Evolutionary conservation across 2,113 vertebrate species (phyloP), one percentile per base, ranked within the genome.

Genomic region (Calidris pugnax): DNA sequence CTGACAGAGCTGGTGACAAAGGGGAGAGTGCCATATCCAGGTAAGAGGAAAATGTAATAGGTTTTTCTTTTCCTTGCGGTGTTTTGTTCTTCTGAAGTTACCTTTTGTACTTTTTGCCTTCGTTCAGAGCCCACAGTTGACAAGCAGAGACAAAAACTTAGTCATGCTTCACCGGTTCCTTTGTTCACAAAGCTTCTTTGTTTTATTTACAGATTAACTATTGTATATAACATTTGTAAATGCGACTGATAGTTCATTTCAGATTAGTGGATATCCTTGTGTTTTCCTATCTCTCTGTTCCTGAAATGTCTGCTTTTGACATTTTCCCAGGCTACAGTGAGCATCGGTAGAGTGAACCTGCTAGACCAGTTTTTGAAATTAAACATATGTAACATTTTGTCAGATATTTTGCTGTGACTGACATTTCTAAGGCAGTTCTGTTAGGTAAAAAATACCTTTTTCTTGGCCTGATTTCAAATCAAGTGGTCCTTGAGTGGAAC

Each of bases 21-120:
- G 97, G 99, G 99, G 80, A 98, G 99, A 98, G 99, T 99, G 85
- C 99, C 99, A 71, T 99, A 99, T 92, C 99, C 99, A 98, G 99
- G 99, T 99, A 96, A 98, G 90, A 67, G 33, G 26, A 80, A 56
- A n/a, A 55, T 64, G 35, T 56, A 50, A 24, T 30, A 33, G 57
- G 16, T 80, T 88, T 80, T 79, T 60, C 23, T 81, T 91, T 66
- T 21, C 50, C 85, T 88, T 57, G 11, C 60, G 35, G 27, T 56
- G 11, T 64, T 81, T 30, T 85, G 10, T 68, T 53, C 39, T 88
- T 91, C 73, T 73, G 60, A 78, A 82, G 39, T 86, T 89, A 75
- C n/a, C 63, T 88, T 89, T 63, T 63, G 26, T 87, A 55, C 55
- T 67, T 87, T 35, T 11, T 82, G 53, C 56, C 56, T 82, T 86